A percentile compares a stretch with the other conserved stretches of the same genome.
Evolutionary conservation across 2,797 vertebrate genomes (phyloP).

Genomic region (Sebastes iracundus): DNA sequence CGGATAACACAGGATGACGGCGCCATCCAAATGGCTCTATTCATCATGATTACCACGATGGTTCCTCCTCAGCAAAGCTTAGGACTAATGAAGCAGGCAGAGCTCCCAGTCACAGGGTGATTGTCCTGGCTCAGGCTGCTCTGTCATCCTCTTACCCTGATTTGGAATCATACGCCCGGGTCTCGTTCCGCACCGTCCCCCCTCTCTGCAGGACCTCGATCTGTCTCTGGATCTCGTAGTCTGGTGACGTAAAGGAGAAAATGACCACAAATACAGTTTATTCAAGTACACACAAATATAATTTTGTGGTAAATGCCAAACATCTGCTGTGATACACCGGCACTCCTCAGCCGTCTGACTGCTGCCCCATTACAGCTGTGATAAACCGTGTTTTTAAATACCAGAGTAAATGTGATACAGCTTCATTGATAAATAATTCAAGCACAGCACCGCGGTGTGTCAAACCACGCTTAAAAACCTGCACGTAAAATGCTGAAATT

Average conservation of each 20-base stretch:
- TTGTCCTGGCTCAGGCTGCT: conserved; percentile 19
- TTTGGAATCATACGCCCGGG: conserved; percentile 92
- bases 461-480: conserved; percentile 1
- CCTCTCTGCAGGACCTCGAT: conserved; percentile 88
- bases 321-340: conserved; percentile 50
- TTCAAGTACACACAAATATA: conserved; percentile 8
- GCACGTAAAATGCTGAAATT: not conserved
- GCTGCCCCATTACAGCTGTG: conserved; percentile 47
- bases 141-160: conserved; percentile 87
- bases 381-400: conserved; percentile 63
- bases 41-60: conserved; percentile 69
- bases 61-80: conserved; percentile 43
- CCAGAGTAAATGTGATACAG: conserved; percentile 27
- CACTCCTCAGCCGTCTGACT: conserved; percentile 13
- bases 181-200: conserved; percentile 92
- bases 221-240: conserved; percentile 97
- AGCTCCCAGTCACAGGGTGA: conserved; percentile 36
- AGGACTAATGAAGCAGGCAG: conserved; percentile 63
- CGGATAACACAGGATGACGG: conserved; percentile 50
- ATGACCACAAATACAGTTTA: conserved; percentile 19
- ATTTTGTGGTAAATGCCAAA: conserved; percentile 52
- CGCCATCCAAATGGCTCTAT: conserved; percentile 69
- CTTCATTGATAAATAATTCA: conserved; percentile 57
- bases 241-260: conserved; percentile 72
- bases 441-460: not conserved